Conservation (phyloP, 2,113 vertebrate genomes). For the Crotophaga sulcirostris region DNA sequence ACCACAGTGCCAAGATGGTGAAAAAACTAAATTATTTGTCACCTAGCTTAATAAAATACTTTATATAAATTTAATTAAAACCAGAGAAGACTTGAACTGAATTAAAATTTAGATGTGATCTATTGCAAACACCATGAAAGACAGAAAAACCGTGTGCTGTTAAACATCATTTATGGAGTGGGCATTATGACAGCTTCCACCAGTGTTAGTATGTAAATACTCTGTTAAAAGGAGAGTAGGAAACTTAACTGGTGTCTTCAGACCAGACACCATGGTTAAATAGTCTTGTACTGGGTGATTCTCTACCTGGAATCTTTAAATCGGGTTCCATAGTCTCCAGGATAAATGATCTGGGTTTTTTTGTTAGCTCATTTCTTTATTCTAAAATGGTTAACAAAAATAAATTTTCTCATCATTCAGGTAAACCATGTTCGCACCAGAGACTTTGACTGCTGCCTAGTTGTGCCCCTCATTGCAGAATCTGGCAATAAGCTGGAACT, state of each 20-base stretch:
- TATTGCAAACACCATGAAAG: neutral
- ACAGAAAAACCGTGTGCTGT: neutral
- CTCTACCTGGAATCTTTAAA: neutral
- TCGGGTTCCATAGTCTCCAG: neutral
- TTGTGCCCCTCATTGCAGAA: slow-evolving; percentile 95
- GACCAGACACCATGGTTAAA: neutral
- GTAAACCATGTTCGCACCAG: slow-evolving; percentile 96
- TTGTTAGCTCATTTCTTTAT: neutral
- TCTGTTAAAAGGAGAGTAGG: neutral
- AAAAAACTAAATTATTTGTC: neutral
- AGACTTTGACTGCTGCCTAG: slow-evolving; percentile 98
- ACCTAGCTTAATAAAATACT: neutral
- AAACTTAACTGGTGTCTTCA: neutral
- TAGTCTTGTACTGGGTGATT: rapidly evolving
- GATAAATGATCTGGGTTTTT: neutral
- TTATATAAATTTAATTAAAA: neutral
- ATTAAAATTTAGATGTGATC: neutral
- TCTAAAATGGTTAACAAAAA: neutral
- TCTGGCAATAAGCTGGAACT: slow-evolving; percentile 96
- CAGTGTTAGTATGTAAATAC: neutral
- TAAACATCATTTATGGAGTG: neutral
- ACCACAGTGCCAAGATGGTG: neutral
- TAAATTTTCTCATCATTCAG: slow-evolving; percentile 63
- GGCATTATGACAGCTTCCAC: neutral
- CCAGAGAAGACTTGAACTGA: neutral